Percentiles rank a stretch among this genome's conserved stretches.
Conservation (phyloP, 2,797 vertebrate genomes). For the Hylomyscus alleni region DNA sequence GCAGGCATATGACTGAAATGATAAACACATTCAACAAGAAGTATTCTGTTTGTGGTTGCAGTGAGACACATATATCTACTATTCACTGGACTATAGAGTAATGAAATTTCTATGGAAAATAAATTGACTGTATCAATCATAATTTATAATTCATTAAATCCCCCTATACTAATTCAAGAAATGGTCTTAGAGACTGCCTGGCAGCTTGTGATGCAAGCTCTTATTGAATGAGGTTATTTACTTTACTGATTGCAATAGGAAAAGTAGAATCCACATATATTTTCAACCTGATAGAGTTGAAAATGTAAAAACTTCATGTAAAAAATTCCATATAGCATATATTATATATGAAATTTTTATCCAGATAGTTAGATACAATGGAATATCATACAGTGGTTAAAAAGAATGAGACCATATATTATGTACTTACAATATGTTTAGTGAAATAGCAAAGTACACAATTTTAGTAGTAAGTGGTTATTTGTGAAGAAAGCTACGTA, state of each 20-base stretch:
- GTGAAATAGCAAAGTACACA: not conserved
- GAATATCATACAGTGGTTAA: not conserved
- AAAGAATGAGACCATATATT: not conserved
- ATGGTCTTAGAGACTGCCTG: not conserved
- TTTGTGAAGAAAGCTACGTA: not conserved
- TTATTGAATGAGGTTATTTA: not conserved
- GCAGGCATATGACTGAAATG: not conserved
- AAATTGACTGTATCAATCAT: conserved; percentile 35
- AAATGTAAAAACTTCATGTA: not conserved
- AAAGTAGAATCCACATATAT: conserved; percentile 49
- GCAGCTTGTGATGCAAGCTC: not conserved
- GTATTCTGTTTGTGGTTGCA: not conserved
- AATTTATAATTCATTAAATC: conserved; percentile 51
- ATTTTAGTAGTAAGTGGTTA: not conserved
- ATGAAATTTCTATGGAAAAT: conserved; percentile 7
- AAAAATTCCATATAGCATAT: not conserved
- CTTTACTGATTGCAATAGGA: not conserved
- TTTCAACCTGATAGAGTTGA: not conserved
- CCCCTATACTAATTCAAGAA: conserved; percentile 36
- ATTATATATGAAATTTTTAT: not conserved
- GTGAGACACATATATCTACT: not conserved
- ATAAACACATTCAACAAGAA: not conserved
- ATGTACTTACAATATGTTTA: not conserved
- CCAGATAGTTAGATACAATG: not conserved
- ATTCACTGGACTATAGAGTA: not conserved